Percentiles rank a stretch among this genome's conserved stretches.
Evolutionary conservation across 2,888 invertebrate genomes (phyloP).

Genomic region (Notodonta dromedarius): DNA sequence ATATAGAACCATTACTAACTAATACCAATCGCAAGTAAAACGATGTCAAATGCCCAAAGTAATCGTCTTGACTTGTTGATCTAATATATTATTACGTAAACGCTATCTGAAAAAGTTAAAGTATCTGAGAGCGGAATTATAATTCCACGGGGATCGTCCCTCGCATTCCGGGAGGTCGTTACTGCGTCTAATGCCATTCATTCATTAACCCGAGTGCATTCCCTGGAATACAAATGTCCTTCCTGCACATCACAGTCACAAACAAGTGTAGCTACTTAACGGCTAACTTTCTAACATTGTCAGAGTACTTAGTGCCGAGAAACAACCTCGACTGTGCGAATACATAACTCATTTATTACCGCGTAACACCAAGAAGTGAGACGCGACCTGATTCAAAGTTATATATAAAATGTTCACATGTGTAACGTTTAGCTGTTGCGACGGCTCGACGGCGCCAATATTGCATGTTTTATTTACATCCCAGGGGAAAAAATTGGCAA

Average conservation of each 20-base stretch:
- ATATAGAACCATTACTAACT: neutral
- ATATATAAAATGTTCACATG: conserved; percentile 54
- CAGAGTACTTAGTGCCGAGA: conserved; percentile 12
- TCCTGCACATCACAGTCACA: conserved; percentile 45
- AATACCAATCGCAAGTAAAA: conserved; percentile 3
- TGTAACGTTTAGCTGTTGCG: conserved; percentile 34
- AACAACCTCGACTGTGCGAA: conserved; percentile 23
- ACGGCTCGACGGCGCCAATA: conserved; percentile 59
- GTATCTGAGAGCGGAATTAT: conserved; percentile 48
- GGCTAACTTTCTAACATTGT: conserved; percentile 56
- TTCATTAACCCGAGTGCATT: conserved; percentile 69
- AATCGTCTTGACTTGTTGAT: conserved; percentile 27
- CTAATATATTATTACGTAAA: conserved; percentile 23
- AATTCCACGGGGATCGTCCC: conserved; percentile 52
- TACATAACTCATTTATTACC: conserved; percentile 28
- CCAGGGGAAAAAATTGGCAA: conserved; percentile 71
- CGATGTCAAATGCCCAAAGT: conserved; percentile 22
- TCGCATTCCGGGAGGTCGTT: conserved; percentile 60
- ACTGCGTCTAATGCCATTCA: conserved; percentile 60
- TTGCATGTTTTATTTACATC: conserved; percentile 72
- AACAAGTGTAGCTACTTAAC: conserved; percentile 18
- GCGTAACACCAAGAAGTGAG: conserved; percentile 32
- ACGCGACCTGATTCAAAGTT: conserved; percentile 43
- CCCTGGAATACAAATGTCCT: conserved; percentile 68
- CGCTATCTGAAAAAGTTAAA: conserved; percentile 29